Conservation (phyloP, 53 echinoderm and acorn worm genomes). For the Hippasteria phrygiana region DNA sequence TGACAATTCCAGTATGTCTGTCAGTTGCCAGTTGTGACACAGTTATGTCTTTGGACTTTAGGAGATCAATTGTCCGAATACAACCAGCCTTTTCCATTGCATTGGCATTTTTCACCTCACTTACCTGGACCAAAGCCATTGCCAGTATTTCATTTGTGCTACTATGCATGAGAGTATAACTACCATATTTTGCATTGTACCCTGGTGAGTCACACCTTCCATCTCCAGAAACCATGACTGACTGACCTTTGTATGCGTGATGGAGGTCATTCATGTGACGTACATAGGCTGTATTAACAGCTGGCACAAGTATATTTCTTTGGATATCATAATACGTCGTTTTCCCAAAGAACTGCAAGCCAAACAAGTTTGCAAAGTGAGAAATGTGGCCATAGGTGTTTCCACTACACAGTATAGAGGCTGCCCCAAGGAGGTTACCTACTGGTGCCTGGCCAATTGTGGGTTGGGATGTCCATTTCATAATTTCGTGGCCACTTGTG, state of each 20-base stretch:
- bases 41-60: not conserved
- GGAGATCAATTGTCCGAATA: not conserved
- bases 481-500: slow-evolving; percentile 35
- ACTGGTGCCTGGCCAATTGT: slow-evolving; percentile 37
- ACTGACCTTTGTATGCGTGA: not conserved
- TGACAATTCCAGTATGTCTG: slow-evolving; percentile 41
- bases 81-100: slow-evolving; percentile 70
- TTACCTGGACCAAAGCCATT: slow-evolving; percentile 62
- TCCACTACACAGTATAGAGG: slow-evolving; percentile 50
- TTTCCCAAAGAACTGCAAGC: slow-evolving; percentile 32
- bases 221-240: slow-evolving; percentile 53
- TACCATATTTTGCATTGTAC: slow-evolving; percentile 77
- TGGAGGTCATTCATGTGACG: not conserved
- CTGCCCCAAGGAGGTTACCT: slow-evolving; percentile 43
- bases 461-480: slow-evolving; percentile 59
- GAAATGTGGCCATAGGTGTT: slow-evolving; percentile 27
- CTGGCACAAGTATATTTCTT: slow-evolving; percentile 8
- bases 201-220: slow-evolving; percentile 79
- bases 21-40: slow-evolving; percentile 27
- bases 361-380: slow-evolving; percentile 11
- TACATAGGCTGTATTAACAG: slow-evolving; percentile 10
- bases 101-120: slow-evolving; percentile 56
- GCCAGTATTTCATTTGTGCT: slow-evolving; percentile 46
- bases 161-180: slow-evolving; percentile 68
- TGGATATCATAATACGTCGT: slow-evolving; percentile 44